phyloP scores from a whole-genome alignment of 2,888 invertebrate genomes.

The Nomada ferruginata region DNA sequence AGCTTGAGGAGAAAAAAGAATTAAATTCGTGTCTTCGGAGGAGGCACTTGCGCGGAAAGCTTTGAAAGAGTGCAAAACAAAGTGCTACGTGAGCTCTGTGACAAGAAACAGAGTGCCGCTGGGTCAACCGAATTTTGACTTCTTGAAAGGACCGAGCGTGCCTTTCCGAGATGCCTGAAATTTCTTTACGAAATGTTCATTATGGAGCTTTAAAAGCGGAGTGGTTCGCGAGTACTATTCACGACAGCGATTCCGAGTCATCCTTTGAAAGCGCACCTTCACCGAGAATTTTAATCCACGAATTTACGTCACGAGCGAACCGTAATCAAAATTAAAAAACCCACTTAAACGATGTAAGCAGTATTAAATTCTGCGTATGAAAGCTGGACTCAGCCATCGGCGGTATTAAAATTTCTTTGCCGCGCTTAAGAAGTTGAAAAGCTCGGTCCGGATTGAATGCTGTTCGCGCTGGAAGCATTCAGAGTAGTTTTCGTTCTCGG shows the following conservation, averaged over 20 bases:
- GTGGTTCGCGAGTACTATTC: not conserved
- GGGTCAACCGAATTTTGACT: slow-evolving; percentile 38
- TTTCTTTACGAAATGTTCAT: not conserved
- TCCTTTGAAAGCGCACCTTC: not conserved
- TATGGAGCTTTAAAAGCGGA: not conserved
- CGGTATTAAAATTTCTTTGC: not conserved
- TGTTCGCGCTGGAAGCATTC: not conserved
- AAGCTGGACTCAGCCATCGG: not conserved
- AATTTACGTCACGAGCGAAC: not conserved
- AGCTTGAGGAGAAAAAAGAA: slow-evolving; percentile 7
- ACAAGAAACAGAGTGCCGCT: not conserved
- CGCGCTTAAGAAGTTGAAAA: not conserved
- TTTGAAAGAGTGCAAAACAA: slow-evolving; percentile 40
- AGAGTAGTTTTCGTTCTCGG: not conserved
- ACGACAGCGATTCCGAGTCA: not conserved
- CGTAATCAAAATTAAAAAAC: slow-evolving; percentile 9
- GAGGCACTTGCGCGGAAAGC: slow-evolving; percentile 41
- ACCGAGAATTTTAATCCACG: not conserved
- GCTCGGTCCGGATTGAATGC: not conserved
- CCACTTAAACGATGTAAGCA: not conserved
- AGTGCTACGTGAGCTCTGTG: slow-evolving; percentile 23
- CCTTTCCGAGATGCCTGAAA: not conserved
- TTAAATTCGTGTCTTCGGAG: slow-evolving; percentile 51
- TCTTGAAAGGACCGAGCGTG: slow-evolving; percentile 15
- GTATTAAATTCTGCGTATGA: slow-evolving; percentile 28